A percentile compares a stretch with the other conserved stretches of the same genome.
phyloP scores from a whole-genome alignment of 2,797 vertebrate species.

The Xenopus petersii region DNA sequence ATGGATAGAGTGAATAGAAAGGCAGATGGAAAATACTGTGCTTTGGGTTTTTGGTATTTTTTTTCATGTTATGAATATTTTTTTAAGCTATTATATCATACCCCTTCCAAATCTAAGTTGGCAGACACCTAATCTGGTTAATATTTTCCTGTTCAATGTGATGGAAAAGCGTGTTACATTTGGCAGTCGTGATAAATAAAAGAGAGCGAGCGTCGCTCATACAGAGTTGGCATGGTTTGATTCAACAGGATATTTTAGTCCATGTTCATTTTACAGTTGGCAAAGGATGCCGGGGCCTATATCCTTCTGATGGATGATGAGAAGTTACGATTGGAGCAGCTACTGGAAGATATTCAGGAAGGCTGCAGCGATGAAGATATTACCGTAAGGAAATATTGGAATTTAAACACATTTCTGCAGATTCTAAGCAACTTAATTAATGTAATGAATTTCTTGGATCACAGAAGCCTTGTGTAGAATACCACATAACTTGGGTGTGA shows the following conservation, averaged over 20 bases:
- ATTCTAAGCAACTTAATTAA: too few species aligned
- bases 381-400: conserved; percentile 10
- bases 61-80: background rate
- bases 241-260: background rate
- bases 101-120: conserved; percentile 1
- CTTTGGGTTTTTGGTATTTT: background rate
- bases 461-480: too few species aligned
- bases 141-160: conserved; percentile 10
- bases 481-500: too few species aligned
- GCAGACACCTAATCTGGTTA: conserved; percentile 16
- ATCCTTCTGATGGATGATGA: conserved; percentile 36
- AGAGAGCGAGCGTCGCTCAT: background rate
- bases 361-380: conserved; percentile 29
- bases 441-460: too few species aligned
- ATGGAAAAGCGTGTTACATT: conserved; percentile 21
- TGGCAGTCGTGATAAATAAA: background rate
- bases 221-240: background rate
- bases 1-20: too few species aligned
- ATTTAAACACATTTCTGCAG: too few species aligned
- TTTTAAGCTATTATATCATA: conserved; percentile 5
- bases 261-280: conserved; percentile 27
- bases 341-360: conserved; percentile 30
- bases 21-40: too few species aligned
- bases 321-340: conserved; percentile 33
- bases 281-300: conserved; percentile 29